These are phyloP conservation scores for Diploptera punctata DNA, from an alignment of 2,888 invertebrate genomes.

Conservation along the genomic window DNA sequence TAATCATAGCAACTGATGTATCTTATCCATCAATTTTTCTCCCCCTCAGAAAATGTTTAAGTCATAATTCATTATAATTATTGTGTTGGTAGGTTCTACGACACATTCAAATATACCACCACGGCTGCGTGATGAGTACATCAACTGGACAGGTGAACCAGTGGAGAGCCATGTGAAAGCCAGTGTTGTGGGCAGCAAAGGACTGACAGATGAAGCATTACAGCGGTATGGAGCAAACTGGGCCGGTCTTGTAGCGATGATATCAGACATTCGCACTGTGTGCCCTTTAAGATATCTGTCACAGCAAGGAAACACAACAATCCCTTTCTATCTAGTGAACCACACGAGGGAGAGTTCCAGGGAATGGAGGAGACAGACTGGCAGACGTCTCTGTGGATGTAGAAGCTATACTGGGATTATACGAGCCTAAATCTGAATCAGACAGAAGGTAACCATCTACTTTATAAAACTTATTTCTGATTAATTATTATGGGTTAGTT, in stretches of 20 bases:
- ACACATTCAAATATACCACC: conserved; percentile 72
- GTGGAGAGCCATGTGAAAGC: conserved; percentile 6
- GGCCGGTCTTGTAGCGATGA: conserved; percentile 71
- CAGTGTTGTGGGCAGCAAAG: conserved; percentile 47
- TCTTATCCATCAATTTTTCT: too few relatives aligned
- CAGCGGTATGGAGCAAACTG: conserved; percentile 69
- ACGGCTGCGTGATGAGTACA: neutral
- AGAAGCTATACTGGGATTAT: conserved; percentile 78
- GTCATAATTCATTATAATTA: too few relatives aligned
- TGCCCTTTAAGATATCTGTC: conserved; percentile 78
- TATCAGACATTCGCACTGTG: conserved; percentile 78
- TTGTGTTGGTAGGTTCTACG: conserved; percentile 49
- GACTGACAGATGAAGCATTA: conserved; percentile 64
- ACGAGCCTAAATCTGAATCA: conserved; percentile 73
- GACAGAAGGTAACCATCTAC: conserved; percentile 66
- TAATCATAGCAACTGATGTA: too few relatives aligned
- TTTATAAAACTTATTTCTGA: too few relatives aligned
- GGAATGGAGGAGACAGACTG: conserved; percentile 52
- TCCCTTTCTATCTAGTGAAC: conserved; percentile 77
- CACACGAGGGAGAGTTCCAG: conserved; percentile 60
- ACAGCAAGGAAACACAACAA: conserved; percentile 60
- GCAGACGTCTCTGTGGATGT: conserved; percentile 73
- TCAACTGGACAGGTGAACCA: neutral
- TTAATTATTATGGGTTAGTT: too few relatives aligned
- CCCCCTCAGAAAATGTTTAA: too few relatives aligned